Conservation (phyloP, 2,888 invertebrate species). For the Beris morrisii region DNA sequence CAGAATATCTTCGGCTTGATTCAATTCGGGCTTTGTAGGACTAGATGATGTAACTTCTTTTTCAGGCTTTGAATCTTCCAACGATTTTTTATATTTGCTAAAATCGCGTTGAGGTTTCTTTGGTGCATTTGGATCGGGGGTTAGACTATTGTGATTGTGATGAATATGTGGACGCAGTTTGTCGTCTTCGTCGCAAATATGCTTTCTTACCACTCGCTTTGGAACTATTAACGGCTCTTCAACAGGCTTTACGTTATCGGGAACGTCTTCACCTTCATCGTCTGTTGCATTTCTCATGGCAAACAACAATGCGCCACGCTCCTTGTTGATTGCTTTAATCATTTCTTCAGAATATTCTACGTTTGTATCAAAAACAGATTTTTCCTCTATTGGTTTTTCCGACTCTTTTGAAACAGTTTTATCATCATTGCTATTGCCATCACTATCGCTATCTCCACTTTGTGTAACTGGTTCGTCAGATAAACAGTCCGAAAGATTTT, state of each 20-base stretch:
- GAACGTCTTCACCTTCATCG: constrained; percentile 24
- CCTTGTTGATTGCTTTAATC: constrained; percentile 31
- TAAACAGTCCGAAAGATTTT: constrained; percentile 40
- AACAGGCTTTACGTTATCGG: constrained; percentile 34
- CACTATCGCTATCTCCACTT: constrained; percentile 5
- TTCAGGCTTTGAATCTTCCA: neutral
- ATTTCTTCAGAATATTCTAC: constrained; percentile 25
- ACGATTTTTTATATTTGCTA: constrained; percentile 37
- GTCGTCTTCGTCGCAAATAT: constrained; percentile 40
- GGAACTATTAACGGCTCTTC: constrained; percentile 41
- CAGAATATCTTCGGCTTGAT: neutral
- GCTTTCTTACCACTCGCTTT: constrained; percentile 27
- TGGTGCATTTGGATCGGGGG: constrained; percentile 36
- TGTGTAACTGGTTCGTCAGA: constrained; percentile 36
- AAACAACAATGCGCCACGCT: constrained; percentile 34
- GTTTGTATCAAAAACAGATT: neutral
- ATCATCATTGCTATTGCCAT: neutral
- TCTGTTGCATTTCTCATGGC: constrained; percentile 21
- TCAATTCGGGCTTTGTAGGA: neutral
- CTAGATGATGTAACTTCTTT: neutral
- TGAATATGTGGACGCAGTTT: constrained; percentile 28
- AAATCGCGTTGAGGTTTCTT: constrained; percentile 43
- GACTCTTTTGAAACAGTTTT: constrained; percentile 4
- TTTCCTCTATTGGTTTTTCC: neutral
- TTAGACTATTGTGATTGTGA: constrained; percentile 6